Base-by-base conservation (phyloP, 2,797 vertebrate genomes). In the Pelochelys cantorii region DNA sequence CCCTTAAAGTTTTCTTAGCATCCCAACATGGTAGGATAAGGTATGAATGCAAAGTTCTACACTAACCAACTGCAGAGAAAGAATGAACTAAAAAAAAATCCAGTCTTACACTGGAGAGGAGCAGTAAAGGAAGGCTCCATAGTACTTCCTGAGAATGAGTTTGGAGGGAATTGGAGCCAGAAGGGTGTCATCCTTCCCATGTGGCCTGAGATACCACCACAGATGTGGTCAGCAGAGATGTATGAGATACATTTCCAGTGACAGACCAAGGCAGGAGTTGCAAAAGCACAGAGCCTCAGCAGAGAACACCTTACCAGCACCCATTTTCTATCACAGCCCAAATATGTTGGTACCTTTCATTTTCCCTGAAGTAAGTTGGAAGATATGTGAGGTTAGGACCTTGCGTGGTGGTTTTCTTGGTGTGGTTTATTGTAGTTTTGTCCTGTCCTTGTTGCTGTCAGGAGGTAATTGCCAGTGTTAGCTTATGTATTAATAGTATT, bases 401-500 rank as follows among this genome's bases (percentile, higher is more conserved):
- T 68, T 83, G 54, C 22, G n/a, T 83, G 0, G 1, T 71, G 15
- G 29, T 53, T 52, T 37, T 71, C 56, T 80, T 86, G 34, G 34
- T 54, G 34, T 11, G 23, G 27, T 92, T 92, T 86, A 54, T 77
- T 79, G 9, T 18, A 37, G 87, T 87, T 88, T 87, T 54, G 56
- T 90, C 87, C 56, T 57, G 71, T 84, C 90, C 77, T 3, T 82
- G 20, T 77, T 86, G 80, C 87, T 86, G 60, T 87, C 88, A 80
- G 74, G 60, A 29, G 71, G 65, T 85, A 94, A 85, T 0, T 0
- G 34, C 22, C 52, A 83, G 81, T 88, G n/a, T 56, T 75, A 85
- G 74, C 85, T 85, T 88, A 59, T 78, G 84, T 27, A 34, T 74
- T 91, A 92, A 92, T 90, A 85, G 83, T 42, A 22, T 79, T 91